phyloP scores from a whole-genome alignment of 1,140 invertebrate species.

The Lepidostoma basale region DNA sequence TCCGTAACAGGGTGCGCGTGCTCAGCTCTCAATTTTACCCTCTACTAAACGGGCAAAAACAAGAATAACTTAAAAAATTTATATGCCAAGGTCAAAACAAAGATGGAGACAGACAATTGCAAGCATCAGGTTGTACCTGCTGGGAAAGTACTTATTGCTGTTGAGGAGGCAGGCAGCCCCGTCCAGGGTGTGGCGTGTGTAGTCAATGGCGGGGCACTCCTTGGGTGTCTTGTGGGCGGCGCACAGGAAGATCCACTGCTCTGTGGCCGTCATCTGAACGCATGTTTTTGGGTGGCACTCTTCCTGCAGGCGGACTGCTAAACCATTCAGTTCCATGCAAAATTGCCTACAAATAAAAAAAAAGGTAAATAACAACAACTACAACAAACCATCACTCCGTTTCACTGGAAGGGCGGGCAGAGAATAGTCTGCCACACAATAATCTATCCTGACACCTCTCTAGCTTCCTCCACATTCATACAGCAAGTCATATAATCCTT shows the following conservation, averaged over 20 bases:
- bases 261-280: conserved; percentile 99
- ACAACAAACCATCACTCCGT: too few relatives aligned
- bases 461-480: too few relatives aligned
- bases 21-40: too few relatives aligned
- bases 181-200: conserved; percentile 98
- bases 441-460: too few relatives aligned
- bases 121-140: conserved; percentile 71
- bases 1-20: too few relatives aligned
- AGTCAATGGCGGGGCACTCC: conserved; percentile 99
- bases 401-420: too few relatives aligned
- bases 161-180: conserved; percentile 98
- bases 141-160: conserved; percentile 99
- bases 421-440: too few relatives aligned
- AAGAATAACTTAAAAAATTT: too few relatives aligned
- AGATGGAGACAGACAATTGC: too few relatives aligned
- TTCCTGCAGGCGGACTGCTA: conserved; percentile 90
- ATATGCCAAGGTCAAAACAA: too few relatives aligned
- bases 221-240: conserved; percentile 99
- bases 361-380: neutral
- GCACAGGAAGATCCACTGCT: conserved; percentile 99
- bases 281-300: conserved; percentile 97
- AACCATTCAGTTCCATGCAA: conserved; percentile 98
- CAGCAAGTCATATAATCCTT: too few relatives aligned
- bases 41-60: too few relatives aligned
- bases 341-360: conserved; percentile 78